Evolutionary conservation across 1,140 invertebrate species (phyloP), one percentile per base, ranked within the genome.

Genomic region (Copidosoma floridanum): DNA sequence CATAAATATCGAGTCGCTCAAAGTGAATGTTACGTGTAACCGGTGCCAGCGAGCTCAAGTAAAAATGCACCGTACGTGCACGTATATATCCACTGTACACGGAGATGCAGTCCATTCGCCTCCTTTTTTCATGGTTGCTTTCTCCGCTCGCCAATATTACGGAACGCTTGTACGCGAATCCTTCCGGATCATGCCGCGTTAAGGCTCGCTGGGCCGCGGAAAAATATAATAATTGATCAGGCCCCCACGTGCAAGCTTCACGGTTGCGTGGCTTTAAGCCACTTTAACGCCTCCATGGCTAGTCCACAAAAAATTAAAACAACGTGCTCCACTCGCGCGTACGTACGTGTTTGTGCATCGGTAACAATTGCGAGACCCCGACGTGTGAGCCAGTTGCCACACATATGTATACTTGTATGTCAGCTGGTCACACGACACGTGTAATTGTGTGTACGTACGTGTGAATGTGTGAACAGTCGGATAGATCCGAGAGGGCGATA

Each of bases 1-100:
- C n/a, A n/a, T n/a, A n/a, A n/a, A n/a, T n/a, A n/a, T n/a, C n/a
- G n/a, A n/a, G n/a, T n/a, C n/a, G n/a, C n/a, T n/a, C n/a, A 60
- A 60, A 60, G 58, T 60, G 58, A 60, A 60, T 60, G 58, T 54
- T 60, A 60, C 47, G 48, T 56, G 18, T 37, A 7, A 14, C 46
- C 23, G 5, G 35, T 16, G 40, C 47, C 27, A 41, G 41, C 43
- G 56, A 23, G 44, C 61, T 47, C 48, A 64, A 40, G 63, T 41
- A 44, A 59, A 64, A 64, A 57, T 41, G 43, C 46, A 38, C 44
- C 23, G 23, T 50, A 53, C 38, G 40, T 32, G 53, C 41, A 44
- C 41, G 38, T 50, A 50, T 26, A 43, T 32, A 29, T n/a, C n/a
- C n/a, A 50, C 51, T 50, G 18, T 40, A 27, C 35, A 44, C 40